Evolutionary conservation across 2,888 invertebrate species (phyloP).

Genomic region (Perizoma flavofasciatum): DNA sequence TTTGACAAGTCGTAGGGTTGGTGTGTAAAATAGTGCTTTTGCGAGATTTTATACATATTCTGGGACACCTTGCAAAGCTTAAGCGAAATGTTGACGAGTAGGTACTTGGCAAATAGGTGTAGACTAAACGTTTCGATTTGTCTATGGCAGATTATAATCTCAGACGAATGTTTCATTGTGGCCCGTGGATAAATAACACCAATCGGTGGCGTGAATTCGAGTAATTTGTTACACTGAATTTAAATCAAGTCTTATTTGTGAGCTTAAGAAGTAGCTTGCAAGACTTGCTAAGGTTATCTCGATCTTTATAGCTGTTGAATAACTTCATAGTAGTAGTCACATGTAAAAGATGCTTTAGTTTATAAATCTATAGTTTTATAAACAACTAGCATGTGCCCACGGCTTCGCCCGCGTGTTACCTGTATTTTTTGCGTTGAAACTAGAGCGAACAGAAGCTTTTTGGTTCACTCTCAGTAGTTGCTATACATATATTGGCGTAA

Average conservation of each 20-base stretch:
- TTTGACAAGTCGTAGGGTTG: too few relatives aligned
- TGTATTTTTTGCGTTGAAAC: too few relatives aligned
- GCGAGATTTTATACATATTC: too few relatives aligned
- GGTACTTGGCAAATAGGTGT: conserved; percentile 44
- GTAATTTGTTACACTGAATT: conserved; percentile 48
- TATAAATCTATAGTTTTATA: background rate
- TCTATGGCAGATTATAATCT: conserved; percentile 70
- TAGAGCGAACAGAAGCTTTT: too few relatives aligned
- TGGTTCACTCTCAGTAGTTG: too few relatives aligned
- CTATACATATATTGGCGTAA: too few relatives aligned
- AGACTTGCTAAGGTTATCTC: conserved; percentile 26
- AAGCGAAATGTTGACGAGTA: conserved; percentile 22
- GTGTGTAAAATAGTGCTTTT: too few relatives aligned
- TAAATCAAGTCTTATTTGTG: conserved; percentile 36
- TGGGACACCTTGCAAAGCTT: conserved; percentile 1
- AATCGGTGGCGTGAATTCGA: conserved; percentile 50
- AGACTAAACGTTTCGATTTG: conserved; percentile 60
- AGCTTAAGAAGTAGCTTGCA: conserved; percentile 15
- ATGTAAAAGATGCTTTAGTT: background rate
- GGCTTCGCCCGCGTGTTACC: too few relatives aligned
- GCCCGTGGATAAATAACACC: conserved; percentile 51
- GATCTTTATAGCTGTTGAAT: conserved; percentile 27
- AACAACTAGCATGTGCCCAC: too few relatives aligned
- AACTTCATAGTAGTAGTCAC: conserved; percentile 16
- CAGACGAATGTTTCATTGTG: conserved; percentile 66